Percentiles rank a stretch among this genome's conserved stretches.
These are phyloP conservation scores for Aleiodes alternator DNA, from an alignment of 2,888 invertebrate genomes.

Conservation along the genomic window DNA sequence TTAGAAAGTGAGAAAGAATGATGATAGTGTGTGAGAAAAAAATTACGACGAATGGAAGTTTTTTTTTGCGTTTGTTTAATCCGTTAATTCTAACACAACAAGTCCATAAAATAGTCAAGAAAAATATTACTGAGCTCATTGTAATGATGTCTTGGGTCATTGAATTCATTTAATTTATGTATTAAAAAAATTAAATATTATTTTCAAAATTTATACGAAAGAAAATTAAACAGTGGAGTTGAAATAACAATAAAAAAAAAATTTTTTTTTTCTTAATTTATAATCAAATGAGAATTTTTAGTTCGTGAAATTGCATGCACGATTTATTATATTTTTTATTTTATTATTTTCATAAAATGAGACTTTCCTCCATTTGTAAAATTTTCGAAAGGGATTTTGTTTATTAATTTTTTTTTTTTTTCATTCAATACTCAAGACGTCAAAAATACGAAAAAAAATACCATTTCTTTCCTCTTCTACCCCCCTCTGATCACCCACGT, in stretches of 20 bases:
- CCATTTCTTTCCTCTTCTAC: constrained; percentile 23
- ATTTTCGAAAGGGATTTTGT: too few relatives aligned
- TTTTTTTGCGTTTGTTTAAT: constrained; percentile 29
- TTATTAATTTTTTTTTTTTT: constrained; percentile 24
- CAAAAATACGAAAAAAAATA: constrained; percentile 21
- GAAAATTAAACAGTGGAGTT: constrained; percentile 14
- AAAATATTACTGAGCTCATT: constrained; percentile 32
- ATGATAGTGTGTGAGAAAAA: constrained; percentile 22
- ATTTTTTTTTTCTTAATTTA: constrained; percentile 36
- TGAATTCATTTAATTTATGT: constrained; percentile 3
- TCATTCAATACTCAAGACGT: constrained; percentile 8
- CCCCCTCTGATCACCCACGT: constrained; percentile 54
- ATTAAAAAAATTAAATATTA: constrained; percentile 17
- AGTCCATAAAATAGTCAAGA: constrained; percentile 43
- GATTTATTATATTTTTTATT: background rate
- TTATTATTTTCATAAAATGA: too few relatives aligned
- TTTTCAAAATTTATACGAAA: constrained; percentile 1
- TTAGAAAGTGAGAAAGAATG: constrained; percentile 15
- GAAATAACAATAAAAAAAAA: background rate
- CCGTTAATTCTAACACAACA: constrained; percentile 23
- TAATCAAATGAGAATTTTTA: constrained; percentile 5
- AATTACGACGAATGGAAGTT: constrained; percentile 24
- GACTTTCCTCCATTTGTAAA: too few relatives aligned
- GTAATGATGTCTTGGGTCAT: constrained; percentile 13
- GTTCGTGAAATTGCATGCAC: constrained; percentile 39